These are phyloP conservation scores for Acronicta aceris DNA, from an alignment of 2,888 invertebrate species.

Conservation along the genomic window DNA sequence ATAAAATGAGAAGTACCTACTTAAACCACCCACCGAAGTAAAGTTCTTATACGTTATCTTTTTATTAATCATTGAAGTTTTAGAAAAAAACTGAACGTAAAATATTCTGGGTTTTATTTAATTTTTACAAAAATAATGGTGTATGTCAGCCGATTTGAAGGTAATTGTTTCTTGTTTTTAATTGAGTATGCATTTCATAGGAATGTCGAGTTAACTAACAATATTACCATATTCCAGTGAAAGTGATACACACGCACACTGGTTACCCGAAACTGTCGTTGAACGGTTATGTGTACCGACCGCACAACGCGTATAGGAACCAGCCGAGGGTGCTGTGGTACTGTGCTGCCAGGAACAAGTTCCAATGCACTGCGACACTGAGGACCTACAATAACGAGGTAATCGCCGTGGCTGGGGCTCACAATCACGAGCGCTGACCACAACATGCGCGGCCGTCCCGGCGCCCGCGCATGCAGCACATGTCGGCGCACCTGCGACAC, in stretches of 20 bases:
- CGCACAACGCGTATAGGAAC: constrained; percentile 84
- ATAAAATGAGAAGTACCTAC: constrained; percentile 19
- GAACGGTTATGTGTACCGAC: constrained; percentile 79
- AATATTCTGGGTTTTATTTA: constrained; percentile 30
- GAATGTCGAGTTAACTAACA: constrained; percentile 44
- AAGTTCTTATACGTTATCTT: neutral
- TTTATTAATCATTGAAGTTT: constrained; percentile 16
- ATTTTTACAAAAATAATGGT: constrained; percentile 10
- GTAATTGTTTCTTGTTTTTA: constrained; percentile 40
- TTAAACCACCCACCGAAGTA: constrained; percentile 40
- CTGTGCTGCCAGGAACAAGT: constrained; percentile 77
- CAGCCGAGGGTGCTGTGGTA: constrained; percentile 83
- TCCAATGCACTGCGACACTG: constrained; percentile 76
- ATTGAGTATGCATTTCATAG: neutral
- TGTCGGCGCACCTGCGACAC: constrained; percentile 60
- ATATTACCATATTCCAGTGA: constrained; percentile 71
- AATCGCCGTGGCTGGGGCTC: constrained; percentile 72
- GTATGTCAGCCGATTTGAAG: constrained; percentile 43
- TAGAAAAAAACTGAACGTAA: constrained; percentile 1
- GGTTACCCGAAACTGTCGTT: constrained; percentile 81
- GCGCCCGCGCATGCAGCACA: constrained; percentile 40
- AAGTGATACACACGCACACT: constrained; percentile 74
- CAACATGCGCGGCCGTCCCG: constrained; percentile 56
- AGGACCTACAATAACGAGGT: constrained; percentile 77
- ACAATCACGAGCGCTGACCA: constrained; percentile 77